A percentile compares a stretch with the other conserved stretches of the same genome.
Conservation (phyloP, 2,888 invertebrate genomes). For the Lycaena phlaeas region DNA sequence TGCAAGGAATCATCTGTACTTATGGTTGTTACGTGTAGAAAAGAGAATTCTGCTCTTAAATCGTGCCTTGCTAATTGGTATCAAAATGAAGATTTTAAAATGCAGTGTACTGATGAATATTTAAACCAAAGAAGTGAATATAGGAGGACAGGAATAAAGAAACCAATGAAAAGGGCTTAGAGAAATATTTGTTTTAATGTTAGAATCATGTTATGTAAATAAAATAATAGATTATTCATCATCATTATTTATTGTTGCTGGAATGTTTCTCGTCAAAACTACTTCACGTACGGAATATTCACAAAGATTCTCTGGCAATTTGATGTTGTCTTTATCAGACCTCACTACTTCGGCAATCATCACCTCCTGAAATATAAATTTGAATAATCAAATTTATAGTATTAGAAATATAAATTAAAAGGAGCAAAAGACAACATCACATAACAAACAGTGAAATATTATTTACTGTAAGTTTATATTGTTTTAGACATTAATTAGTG, state of each 20-base stretch:
- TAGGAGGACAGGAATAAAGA: slow-evolving; percentile 83
- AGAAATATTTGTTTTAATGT: slow-evolving; percentile 12
- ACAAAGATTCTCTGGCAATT: slow-evolving; percentile 63
- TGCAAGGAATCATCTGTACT: slow-evolving; percentile 78
- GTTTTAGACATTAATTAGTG: too few relatives aligned
- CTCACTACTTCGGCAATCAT: slow-evolving; percentile 75
- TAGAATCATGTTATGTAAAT: slow-evolving; percentile 25
- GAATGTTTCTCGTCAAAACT: slow-evolving; percentile 73
- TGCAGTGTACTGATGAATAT: slow-evolving; percentile 84
- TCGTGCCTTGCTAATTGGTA: slow-evolving; percentile 85
- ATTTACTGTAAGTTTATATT: too few relatives aligned
- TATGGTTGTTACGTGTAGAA: slow-evolving; percentile 83
- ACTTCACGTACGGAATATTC: slow-evolving; percentile 76
- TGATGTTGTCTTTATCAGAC: slow-evolving; percentile 32
- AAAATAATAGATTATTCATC: slow-evolving; percentile 31
- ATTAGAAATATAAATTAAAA: too few relatives aligned
- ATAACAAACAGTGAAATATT: too few relatives aligned
- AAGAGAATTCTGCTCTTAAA: slow-evolving; percentile 79
- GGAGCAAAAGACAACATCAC: too few relatives aligned
- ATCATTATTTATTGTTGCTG: slow-evolving; percentile 52
- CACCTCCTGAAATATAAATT: slow-evolving; percentile 77
- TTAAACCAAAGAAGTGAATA: slow-evolving; percentile 86
- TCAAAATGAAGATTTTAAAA: slow-evolving; percentile 80
- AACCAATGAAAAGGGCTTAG: slow-evolving; percentile 64
- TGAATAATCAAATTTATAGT: too few relatives aligned